Conservation (phyloP, 2,888 invertebrate genomes). For the Chrysomela aeneicollis region DNA sequence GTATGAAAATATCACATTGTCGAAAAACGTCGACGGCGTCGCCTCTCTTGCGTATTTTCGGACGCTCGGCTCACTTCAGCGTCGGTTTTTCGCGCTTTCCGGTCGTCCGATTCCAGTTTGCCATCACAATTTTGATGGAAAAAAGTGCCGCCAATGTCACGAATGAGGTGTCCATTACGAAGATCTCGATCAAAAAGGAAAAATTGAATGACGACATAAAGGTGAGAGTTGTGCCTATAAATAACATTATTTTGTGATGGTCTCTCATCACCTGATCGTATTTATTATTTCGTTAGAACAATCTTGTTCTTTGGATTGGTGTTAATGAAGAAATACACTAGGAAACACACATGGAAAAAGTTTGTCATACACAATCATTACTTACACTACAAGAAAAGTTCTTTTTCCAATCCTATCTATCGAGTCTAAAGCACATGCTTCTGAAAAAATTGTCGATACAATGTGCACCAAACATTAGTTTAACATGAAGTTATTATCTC, state of each 20-base stretch:
- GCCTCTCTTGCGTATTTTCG: conserved; percentile 32
- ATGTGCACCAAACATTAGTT: too few species aligned
- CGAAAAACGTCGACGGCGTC: conserved; percentile 50
- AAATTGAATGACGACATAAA: conserved; percentile 78
- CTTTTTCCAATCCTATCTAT: too few species aligned
- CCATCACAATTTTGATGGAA: conserved; percentile 49
- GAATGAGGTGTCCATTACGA: conserved; percentile 44
- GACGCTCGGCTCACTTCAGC: conserved; percentile 1
- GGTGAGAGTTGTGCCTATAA: conserved; percentile 61
- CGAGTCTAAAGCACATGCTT: too few species aligned
- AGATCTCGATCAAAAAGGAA: conserved; percentile 70
- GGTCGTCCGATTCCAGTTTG: conserved; percentile 9
- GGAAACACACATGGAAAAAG: too few species aligned
- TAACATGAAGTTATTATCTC: too few species aligned
- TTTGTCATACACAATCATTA: too few species aligned
- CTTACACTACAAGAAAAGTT: too few species aligned
- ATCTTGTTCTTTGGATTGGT: too few species aligned
- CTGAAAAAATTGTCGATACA: too few species aligned
- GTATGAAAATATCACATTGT: conserved; percentile 59
- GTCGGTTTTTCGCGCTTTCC: conserved; percentile 34
- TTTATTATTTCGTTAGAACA: too few species aligned
- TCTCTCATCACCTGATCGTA: neutral
- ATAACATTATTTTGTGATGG: conserved; percentile 9
- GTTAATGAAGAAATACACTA: too few species aligned
- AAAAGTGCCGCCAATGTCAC: conserved; percentile 41